Conservation (phyloP, 2,113 vertebrate genomes). For the Zapornia atra region DNA sequence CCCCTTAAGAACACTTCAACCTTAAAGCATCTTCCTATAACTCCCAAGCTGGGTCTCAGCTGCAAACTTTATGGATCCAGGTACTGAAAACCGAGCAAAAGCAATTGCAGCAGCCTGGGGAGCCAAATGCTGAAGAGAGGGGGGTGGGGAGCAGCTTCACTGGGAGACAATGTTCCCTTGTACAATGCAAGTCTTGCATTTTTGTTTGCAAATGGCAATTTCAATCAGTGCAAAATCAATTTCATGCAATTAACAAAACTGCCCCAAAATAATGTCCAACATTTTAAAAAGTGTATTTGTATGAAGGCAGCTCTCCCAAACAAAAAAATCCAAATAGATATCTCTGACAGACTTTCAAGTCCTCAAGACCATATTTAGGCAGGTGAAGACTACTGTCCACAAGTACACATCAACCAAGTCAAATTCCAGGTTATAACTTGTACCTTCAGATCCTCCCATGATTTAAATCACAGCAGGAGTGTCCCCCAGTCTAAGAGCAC, state of each 20-base stretch:
- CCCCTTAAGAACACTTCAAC: not conserved
- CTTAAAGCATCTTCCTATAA: not conserved
- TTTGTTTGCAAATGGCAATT: not conserved
- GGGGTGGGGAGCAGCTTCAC: not conserved
- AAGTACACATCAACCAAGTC: not conserved
- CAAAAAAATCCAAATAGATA: not conserved
- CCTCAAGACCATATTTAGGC: not conserved
- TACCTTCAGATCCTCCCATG: not conserved
- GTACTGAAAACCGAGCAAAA: not conserved
- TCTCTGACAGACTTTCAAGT: not conserved
- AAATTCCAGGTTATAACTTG: not conserved
- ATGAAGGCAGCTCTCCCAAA: not conserved
- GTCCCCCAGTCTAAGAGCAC: not conserved
- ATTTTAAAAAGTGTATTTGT: not conserved
- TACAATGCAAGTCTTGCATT: not conserved
- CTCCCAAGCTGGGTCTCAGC: not conserved
- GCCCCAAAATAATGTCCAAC: not conserved
- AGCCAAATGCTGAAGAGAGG: not conserved
- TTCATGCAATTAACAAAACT: not conserved
- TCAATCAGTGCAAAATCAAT: not conserved
- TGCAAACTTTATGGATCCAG: not conserved
- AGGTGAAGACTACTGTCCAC: not conserved
- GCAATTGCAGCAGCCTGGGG: not conserved
- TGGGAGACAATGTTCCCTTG: not conserved
- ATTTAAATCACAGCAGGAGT: not conserved